Base-by-base conservation (phyloP, 2,113 vertebrate genomes). In the Corydoras maculifer region DNA sequence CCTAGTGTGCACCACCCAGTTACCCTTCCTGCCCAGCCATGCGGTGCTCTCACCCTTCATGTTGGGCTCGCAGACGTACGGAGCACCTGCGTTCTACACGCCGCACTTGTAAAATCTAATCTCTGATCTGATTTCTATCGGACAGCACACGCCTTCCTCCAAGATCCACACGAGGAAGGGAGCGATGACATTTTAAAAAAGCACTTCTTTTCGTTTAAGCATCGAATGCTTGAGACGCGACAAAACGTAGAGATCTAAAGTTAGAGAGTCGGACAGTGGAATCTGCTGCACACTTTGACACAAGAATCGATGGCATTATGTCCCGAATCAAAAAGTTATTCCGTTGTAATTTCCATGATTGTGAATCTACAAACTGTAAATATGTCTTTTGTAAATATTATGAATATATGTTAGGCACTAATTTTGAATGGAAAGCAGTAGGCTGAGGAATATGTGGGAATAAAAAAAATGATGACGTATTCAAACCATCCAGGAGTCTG, bases 41-140 rank as follows among this genome's bases (percentile, higher is more conserved):
- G 81, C 85, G 11, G 95, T 98, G 54, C 92, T 98, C 30, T 96
- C 96, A 13, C 96, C 96, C 31, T 99, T 99, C 82, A 94, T 99
- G 78, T 82, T 99, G 80, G 91, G 95, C 69, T 96, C 96, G 3
- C 96, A 98, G 91, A 90, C 94, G 68, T 99, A 99, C 72, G 94
- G 94, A 55, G 86, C 93, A 0, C 96, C 94, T 0, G 91, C 96
- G 32, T 99, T 99, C 87, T 99, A 99, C 84, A 90, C 94, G 63
- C 93, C 95, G 62, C 96, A 98, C 85, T 91, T 99, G 89, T 97
- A 91, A 92, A 60, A 68, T 55, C 66, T 58, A 48, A 58, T 3
- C 14, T 9, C 65, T 58, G 54, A 68, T 15, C 65, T 18, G n/a
- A 53, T 6, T 50, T 30, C 25, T 29, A 54, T n/a, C 51, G 53